Conservation (phyloP, 2,888 invertebrate species). For the Drosophila peninsularis region DNA sequence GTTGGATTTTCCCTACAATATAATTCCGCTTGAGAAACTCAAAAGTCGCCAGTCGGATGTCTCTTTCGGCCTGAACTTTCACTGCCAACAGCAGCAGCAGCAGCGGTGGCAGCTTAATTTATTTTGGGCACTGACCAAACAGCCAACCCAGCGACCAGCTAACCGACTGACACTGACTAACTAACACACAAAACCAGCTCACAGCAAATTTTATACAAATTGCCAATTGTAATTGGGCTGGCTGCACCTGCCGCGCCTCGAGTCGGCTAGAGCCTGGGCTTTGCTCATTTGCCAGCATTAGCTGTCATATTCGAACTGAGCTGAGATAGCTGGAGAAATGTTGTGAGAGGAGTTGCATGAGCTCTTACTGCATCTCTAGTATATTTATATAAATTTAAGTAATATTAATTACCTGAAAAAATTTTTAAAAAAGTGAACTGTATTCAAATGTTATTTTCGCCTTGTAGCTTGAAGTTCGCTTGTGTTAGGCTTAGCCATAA, state of each 20-base stretch:
- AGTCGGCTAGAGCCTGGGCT: no score
- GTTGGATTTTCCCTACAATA: constrained; percentile 80
- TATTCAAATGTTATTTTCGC: no score
- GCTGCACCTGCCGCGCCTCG: no score
- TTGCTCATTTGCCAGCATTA: no score
- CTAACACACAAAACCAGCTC: constrained; percentile 7
- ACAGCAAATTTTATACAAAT: background rate
- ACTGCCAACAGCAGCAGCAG: constrained; percentile 53
- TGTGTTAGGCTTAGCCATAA: background rate
- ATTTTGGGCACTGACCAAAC: constrained; percentile 48
- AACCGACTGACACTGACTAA: constrained; percentile 40
- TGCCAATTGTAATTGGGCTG: constrained; percentile 7
- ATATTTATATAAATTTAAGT: background rate
- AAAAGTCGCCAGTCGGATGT: constrained; percentile 17
- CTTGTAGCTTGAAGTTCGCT: background rate
- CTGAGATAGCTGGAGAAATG: no score
- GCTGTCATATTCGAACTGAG: no score
- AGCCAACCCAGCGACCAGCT: constrained; percentile 36
- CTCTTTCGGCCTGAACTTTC: constrained; percentile 55
- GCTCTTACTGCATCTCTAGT: no score
- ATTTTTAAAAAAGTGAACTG: background rate
- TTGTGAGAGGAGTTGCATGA: no score
- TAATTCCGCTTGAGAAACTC: constrained; percentile 72
- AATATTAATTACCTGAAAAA: background rate
- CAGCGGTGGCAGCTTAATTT: constrained; percentile 44